Conservation (phyloP, 2,113 vertebrate species). For the Poeciliopsis occidentalis region DNA sequence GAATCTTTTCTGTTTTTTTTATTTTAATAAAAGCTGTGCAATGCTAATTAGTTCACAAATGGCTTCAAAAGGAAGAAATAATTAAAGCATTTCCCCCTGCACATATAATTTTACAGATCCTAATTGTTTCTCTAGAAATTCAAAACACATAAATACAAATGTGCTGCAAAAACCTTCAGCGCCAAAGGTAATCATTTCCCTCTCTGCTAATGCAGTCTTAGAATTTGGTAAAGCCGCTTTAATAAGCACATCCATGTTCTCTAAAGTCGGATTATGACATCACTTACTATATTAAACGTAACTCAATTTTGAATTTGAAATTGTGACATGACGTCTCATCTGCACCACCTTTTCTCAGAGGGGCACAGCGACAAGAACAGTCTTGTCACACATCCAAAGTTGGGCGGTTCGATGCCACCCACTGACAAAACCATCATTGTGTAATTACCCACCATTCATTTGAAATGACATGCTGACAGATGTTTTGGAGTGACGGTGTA, state of each 20-base stretch:
- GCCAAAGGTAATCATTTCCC: background rate
- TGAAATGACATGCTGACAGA: slow-evolving; percentile 60
- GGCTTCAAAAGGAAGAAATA: background rate
- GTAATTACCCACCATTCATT: slow-evolving; percentile 69
- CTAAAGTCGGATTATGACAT: background rate
- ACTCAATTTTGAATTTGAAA: background rate
- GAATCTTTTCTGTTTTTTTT: background rate
- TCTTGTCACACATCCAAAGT: slow-evolving; percentile 24
- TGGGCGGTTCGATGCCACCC: slow-evolving; percentile 27
- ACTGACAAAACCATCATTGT: slow-evolving; percentile 54
- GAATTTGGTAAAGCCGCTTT: background rate
- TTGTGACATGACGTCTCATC: slow-evolving; percentile 14
- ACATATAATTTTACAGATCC: slow-evolving; percentile 2
- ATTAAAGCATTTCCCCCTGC: background rate
- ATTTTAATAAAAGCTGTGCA: background rate
- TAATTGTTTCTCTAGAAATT: slow-evolving; percentile 1
- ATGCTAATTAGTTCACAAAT: background rate
- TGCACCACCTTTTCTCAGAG: slow-evolving; percentile 4
- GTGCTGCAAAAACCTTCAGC: background rate
- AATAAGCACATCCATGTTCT: background rate
- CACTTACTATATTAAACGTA: background rate
- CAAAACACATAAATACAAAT: background rate
- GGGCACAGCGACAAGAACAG: slow-evolving; percentile 3
- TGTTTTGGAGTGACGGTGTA: slow-evolving; percentile 53
- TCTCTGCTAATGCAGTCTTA: background rate